Percentiles rank a stretch among this genome's conserved stretches.
phyloP scores from a whole-genome alignment of 2,113 vertebrate genomes.

The Talpa occidentalis region DNA sequence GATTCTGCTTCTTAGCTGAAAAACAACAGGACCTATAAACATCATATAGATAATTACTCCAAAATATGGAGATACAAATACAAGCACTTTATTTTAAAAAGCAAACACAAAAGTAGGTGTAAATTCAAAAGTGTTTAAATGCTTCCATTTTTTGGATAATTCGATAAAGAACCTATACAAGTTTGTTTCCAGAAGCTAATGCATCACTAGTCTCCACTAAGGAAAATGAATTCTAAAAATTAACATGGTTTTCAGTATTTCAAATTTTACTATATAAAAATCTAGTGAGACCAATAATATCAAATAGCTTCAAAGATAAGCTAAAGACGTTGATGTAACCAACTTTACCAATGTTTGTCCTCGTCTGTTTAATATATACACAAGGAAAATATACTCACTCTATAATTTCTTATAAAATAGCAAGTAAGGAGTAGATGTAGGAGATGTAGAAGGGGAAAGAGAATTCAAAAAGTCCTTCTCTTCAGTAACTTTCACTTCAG shows the following conservation, averaged over 20 bases:
- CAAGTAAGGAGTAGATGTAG: constrained; percentile 96
- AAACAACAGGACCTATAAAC: constrained; percentile 86
- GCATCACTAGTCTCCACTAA: constrained; percentile 81
- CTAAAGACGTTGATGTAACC: constrained; percentile 75
- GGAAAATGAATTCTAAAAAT: constrained; percentile 77
- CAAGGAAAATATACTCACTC: constrained; percentile 82
- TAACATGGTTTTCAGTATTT: constrained; percentile 79
- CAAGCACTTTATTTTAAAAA: constrained; percentile 83
- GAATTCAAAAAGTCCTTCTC: constrained; percentile 95
- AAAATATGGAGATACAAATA: constrained; percentile 86
- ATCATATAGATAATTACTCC: constrained; percentile 83
- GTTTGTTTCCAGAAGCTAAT: constrained; percentile 78
- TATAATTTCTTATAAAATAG: constrained; percentile 95
- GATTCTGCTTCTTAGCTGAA: constrained; percentile 82
- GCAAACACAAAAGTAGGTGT: constrained; percentile 83
- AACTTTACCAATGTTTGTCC: constrained; percentile 65
- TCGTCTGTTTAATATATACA: constrained; percentile 83
- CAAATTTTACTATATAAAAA: constrained; percentile 80
- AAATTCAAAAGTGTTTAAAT: constrained; percentile 82
- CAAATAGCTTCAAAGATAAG: constrained; percentile 83
- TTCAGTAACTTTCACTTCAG: constrained; percentile 95
- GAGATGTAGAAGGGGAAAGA: constrained; percentile 92
- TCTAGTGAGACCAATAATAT: constrained; percentile 76
- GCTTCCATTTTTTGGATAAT: constrained; percentile 77
- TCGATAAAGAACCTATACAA: constrained; percentile 81